Base-by-base conservation (phyloP, 2,888 invertebrate genomes). In the Crepidodera aurea region DNA sequence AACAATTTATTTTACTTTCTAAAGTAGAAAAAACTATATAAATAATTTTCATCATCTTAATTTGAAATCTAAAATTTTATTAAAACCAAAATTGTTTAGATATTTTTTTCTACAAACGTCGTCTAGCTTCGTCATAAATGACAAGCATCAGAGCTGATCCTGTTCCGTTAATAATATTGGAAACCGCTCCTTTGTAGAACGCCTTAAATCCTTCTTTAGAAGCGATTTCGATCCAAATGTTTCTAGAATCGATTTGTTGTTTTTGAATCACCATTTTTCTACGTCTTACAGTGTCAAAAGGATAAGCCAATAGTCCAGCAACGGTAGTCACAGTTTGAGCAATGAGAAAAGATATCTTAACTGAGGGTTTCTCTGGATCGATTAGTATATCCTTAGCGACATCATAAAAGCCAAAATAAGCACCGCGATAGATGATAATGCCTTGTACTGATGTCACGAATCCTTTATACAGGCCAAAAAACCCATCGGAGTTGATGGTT, bases 401-500 rank as follows among this genome's bases (percentile, higher is more conserved):
- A 42, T 42, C 42, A 19, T 16, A 42, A 1, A 85, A 83, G 62
- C 88, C 88, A 76, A 88, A 88, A 78, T 88, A 88, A 56, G 86
- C 82, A 27, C 87, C 87, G 71, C 87, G 82, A 78, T 88, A 89
- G 73, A 88, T 87, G 74, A 88, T 82, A 68, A 87, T 87, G 67
- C 87, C 42, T 76, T 88, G 87, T 48, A 88, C 87, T 61, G 88
- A 88, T 22, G 88, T 88, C 66, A 78, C 79, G 75, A 89, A 87
- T 27, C 88, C 88, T 73, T 86, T 80, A 80, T 89, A 89, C 60
- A 88, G 79, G 57, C 88, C 89, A 50, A 82, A 72, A 13, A 84
- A 67, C 40, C 88, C 88, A 75, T 89, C 88, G 40, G 83, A 77
- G 75, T 85, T 85, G 55, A 79, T 60, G 4, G 81, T 85, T 78